A percentile compares a stretch with the other conserved stretches of the same genome.
These are phyloP conservation scores for Genyomyrus donnyi DNA, from an alignment of 2,113 vertebrate genomes.

Conservation along the genomic window DNA sequence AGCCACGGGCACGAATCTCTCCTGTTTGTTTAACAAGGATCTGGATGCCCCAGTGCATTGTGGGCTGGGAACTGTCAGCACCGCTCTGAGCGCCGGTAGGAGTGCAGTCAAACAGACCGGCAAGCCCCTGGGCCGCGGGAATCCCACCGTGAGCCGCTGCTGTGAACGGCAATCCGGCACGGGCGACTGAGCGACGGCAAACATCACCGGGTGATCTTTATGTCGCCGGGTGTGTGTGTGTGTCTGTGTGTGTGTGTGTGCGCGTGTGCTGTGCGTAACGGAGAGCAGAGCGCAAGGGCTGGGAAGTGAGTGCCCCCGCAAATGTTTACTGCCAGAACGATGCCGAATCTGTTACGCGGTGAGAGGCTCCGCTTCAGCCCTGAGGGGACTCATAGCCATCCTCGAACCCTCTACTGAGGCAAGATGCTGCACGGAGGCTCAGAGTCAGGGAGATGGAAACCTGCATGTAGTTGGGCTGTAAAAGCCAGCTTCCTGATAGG, in stretches of 20 bases:
- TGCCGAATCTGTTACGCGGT: not conserved
- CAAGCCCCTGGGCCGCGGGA: not conserved
- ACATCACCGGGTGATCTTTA: too few relatives aligned
- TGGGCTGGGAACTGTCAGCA: not conserved
- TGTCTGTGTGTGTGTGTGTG: not conserved
- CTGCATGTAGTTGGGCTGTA: not conserved
- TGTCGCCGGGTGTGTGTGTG: not conserved
- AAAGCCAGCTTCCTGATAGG: not conserved
- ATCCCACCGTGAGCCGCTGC: too few relatives aligned
- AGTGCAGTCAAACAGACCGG: not conserved
- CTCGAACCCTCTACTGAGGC: not conserved
- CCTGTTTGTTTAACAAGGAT: not conserved
- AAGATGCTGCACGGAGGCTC: not conserved
- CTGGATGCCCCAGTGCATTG: not conserved
- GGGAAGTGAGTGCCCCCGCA: not conserved
- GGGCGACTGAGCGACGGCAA: not conserved
- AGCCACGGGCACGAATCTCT: not conserved
- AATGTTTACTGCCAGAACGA: not conserved
- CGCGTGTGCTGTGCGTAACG: not conserved
- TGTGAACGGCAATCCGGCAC: not conserved
- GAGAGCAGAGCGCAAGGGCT: not conserved
- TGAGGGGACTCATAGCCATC: not conserved
- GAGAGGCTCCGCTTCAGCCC: not conserved
- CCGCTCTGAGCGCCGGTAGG: not conserved
- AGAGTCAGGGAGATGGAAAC: not conserved